These are phyloP conservation scores for Phylloscopus collybita DNA, from an alignment of 2,797 vertebrate species.

Conservation along the genomic window DNA sequence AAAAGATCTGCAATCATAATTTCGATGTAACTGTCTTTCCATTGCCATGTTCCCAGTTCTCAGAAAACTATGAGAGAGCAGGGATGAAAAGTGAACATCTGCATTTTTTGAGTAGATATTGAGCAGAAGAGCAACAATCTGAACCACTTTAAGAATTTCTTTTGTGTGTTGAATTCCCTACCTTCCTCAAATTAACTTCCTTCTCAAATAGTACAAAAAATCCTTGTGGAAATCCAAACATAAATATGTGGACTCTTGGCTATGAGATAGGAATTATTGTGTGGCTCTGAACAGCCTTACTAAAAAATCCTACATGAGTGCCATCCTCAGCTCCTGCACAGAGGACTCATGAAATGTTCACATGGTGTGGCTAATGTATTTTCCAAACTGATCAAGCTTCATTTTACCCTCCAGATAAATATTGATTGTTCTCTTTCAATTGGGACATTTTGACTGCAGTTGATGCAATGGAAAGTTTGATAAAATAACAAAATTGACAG, in stretches of 20 bases:
- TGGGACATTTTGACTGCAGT: constrained; percentile 1
- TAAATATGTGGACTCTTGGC: background rate
- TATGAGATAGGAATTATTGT: background rate
- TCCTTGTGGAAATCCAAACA: background rate
- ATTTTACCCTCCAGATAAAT: constrained; percentile 18
- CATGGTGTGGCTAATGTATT: background rate
- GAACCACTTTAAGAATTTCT: background rate
- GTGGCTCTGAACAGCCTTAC: background rate
- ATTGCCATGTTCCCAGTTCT: background rate
- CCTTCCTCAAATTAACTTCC: background rate
- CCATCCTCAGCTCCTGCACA: background rate
- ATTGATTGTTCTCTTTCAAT: background rate
- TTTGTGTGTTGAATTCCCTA: background rate
- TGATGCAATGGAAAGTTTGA: constrained; percentile 61
- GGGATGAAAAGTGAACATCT: background rate
- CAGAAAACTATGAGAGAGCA: background rate
- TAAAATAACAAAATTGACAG: background rate
- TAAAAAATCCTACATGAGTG: background rate
- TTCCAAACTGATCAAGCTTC: constrained; percentile 10
- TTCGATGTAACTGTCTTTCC: background rate
- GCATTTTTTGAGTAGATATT: background rate
- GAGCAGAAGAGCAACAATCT: background rate
- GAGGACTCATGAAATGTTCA: background rate
- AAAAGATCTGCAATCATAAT: background rate
- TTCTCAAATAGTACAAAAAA: background rate